Evolutionary conservation across 2,888 invertebrate species (phyloP), one percentile per base, ranked within the genome.

Genomic region (Hoplodrina ambigua): DNA sequence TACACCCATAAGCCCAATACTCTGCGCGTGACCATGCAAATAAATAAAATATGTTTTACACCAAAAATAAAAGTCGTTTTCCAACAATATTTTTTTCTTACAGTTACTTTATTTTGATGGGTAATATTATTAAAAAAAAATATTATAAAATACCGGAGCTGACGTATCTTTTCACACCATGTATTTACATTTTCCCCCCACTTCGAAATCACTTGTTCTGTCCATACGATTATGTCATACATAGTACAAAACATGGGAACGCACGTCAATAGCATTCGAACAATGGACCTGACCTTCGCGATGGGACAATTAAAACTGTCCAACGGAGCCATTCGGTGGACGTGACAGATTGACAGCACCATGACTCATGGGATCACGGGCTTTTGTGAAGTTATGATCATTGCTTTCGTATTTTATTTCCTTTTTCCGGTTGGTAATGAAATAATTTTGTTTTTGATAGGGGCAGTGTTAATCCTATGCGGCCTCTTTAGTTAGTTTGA

Each of bases 281-380:
- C 83, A 84, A 84, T 83, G 74, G 62, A 20, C 44, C 20, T 72
- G 82, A 75, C 84, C 84, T 83, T 83, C 74, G 58, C 41, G 59
- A 44, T 54, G 44, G 57, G 55, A 71, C 80, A 72, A 82, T 83
- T 83, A 80, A 84, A 80, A 80, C 68, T 78, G 75, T 67, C 82
- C 72, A 78, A 68, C 62, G 59, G 61, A 80, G 19, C 59, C 49
- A 67, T 69, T 68, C 58, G 68, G 54, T 72, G 78, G 44, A 67
- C 68, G 65, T 81, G 78, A 73, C 59, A 69, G 67, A 71, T 79
- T 79, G 67, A 69, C 67, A 69, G 63, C 15, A 52, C 30, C 44
- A 55, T 80, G 81, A 78, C 55, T 67, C 78, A 76, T 49, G 50
- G 54, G 54, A 53, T 25, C 71, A 56, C 62, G 13, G 52, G 57